Percentiles rank a stretch among this genome's conserved stretches.
Conservation (phyloP, 2,113 vertebrate species). For the Bagarius yarrelli region DNA sequence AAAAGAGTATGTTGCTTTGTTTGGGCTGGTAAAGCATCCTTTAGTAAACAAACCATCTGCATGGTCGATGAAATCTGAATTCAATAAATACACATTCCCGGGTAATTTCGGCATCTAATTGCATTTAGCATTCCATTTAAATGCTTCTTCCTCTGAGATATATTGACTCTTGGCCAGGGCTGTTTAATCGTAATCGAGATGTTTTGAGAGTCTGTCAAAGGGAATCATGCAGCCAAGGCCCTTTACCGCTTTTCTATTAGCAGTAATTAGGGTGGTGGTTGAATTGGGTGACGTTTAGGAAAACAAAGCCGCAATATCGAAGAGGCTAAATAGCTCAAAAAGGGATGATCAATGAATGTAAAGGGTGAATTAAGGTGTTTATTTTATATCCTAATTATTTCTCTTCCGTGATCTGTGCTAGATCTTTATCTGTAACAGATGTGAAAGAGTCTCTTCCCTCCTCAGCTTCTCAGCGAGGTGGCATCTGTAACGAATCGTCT, state of each 20-base stretch:
- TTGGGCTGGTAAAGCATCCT: background rate
- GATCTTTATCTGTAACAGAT: background rate
- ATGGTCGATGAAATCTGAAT: background rate
- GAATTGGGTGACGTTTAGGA: constrained; percentile 18
- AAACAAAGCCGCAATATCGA: constrained; percentile 4
- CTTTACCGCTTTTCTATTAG: constrained; percentile 70
- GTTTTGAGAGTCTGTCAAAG: constrained; percentile 44
- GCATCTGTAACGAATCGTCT: background rate
- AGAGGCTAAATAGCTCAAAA: constrained; percentile 27
- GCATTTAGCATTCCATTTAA: constrained; percentile 38
- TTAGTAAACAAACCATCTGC: constrained; percentile 26
- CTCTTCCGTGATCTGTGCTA: constrained; percentile 14
- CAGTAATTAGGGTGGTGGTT: constrained; percentile 80
- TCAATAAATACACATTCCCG: constrained; percentile 4
- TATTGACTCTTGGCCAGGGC: constrained; percentile 34
- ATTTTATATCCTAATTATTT: constrained; percentile 34
- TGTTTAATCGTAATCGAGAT: constrained; percentile 50
- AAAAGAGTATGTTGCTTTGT: background rate
- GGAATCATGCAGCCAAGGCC: constrained; percentile 43
- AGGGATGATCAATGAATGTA: constrained; percentile 45
- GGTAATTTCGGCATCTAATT: constrained; percentile 37
- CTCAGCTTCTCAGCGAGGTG: background rate
- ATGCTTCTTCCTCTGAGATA: constrained; percentile 33
- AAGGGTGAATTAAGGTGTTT: constrained; percentile 45
- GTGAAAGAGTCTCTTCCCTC: background rate